Base-by-base conservation (phyloP, 2,888 invertebrate species). In the Ormyrus thymus region DNA sequence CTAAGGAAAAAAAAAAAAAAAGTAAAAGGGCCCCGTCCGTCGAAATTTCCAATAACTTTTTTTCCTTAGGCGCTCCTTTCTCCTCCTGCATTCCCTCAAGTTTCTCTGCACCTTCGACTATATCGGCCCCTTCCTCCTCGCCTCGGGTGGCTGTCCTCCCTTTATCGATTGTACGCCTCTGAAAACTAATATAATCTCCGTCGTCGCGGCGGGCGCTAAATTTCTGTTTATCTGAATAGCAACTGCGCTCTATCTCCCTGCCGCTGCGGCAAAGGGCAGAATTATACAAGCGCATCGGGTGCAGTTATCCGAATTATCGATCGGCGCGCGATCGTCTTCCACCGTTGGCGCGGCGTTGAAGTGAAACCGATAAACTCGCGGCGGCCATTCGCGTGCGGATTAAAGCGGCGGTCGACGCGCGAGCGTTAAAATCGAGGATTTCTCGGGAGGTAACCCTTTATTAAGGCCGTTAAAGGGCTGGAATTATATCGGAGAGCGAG, bases 11-110 rank as follows among this genome's bases (percentile, higher is more conserved):
- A 65, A 48, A 71, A 71, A 71, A 29, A 15, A 64, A 56, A 69
- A 8, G 68, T 29, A 45, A 8, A n/a, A 46, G 56, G 46, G 15
- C 29, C 29, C 29, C 29, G 29, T 29, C 29, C 29, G 29, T 29
- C 58, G 58, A 74, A 73, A 74, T 78, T 59, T 13, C 69, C 56
- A 61, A 78, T 78, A 74, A 74, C 74, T 78, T 78, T 78, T 78
- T 74, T 74, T 58, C 46, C 48, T 15, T 29, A 29, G 29, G 8
- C 13, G 56, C 9, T 15, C 51, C n/a, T 0, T 15, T 6, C 48
- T 5, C 15, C 11, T 11, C 45, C 10, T 7, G 10, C 43, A 8
- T 46, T 58, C 46, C 29, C 53, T 51, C 5, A 45, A 72, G 50
- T 73, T 56, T 62, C 53, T 62, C 62, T n/a, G 29, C 29, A 29